A percentile compares a stretch with the other conserved stretches of the same genome.
phyloP scores from a whole-genome alignment of 2,113 vertebrate species.

The Vireo altiloquus region DNA sequence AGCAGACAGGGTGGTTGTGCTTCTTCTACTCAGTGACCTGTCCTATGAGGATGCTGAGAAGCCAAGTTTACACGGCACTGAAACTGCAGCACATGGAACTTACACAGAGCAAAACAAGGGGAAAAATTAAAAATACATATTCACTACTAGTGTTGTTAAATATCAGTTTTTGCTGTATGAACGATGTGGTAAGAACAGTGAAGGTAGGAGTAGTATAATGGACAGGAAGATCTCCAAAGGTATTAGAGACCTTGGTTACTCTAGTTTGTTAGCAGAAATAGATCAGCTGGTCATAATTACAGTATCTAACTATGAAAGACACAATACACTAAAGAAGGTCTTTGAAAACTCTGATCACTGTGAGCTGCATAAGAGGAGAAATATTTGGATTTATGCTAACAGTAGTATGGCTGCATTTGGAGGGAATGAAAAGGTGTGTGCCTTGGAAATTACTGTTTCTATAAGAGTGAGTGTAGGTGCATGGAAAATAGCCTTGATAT shows the following conservation, averaged over 20 bases:
- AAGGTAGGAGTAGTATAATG: not conserved
- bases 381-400: not conserved
- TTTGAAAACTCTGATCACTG: not conserved
- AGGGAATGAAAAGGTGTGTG: not conserved
- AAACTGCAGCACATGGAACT: not conserved
- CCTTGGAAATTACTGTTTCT: not conserved
- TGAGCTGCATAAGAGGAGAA: not conserved
- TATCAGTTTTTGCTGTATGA: not conserved
- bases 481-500: not conserved
- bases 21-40: not conserved
- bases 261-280: not conserved
- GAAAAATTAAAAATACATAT: not conserved
- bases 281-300: not conserved
- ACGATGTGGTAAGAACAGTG: not conserved
- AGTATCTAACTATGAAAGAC: not conserved
- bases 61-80: not conserved
- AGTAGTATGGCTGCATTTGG: not conserved
- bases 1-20: not conserved
- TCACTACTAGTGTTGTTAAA: not conserved
- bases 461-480: not conserved
- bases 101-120: not conserved
- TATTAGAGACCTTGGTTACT: not conserved
- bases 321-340: not conserved
- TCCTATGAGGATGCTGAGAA: fast-evolving
- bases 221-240: not conserved